Percentiles rank a stretch among this genome's conserved stretches.
Evolutionary conservation across 2,797 vertebrate genomes (phyloP).

Genomic region (Phyllotis vaccarum): DNA sequence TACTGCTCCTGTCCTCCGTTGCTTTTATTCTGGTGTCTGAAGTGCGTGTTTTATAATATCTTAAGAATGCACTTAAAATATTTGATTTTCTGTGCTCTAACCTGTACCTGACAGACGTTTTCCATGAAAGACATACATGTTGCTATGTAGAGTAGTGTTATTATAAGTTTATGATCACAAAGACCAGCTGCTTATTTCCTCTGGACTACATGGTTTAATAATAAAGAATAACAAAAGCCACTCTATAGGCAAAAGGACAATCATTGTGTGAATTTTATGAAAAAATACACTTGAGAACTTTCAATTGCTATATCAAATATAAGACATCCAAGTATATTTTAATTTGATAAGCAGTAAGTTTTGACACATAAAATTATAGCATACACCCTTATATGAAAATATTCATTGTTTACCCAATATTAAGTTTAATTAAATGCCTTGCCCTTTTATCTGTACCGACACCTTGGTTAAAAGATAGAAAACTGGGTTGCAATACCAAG

Average conservation of each 20-base stretch:
- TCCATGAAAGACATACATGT: not conserved
- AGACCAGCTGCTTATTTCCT: not conserved
- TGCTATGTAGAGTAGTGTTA: not conserved
- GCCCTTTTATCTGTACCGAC: not conserved
- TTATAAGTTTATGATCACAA: not conserved
- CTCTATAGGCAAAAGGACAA: not conserved
- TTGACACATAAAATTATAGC: not conserved
- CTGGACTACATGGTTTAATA: not conserved
- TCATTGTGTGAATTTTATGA: not conserved
- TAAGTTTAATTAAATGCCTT: not conserved
- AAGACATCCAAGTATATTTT: not conserved
- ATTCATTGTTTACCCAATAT: not conserved
- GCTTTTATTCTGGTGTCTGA: not conserved
- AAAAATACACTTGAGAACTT: not conserved
- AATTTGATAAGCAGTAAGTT: not conserved
- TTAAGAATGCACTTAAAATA: not conserved
- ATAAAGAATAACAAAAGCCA: not conserved
- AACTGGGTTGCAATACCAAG: not conserved
- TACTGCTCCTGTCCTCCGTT: not conserved
- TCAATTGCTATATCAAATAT: not conserved
- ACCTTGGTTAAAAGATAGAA: not conserved
- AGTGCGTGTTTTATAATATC: not conserved
- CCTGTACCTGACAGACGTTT: not conserved
- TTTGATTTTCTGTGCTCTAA: not conserved
- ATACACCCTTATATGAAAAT: not conserved